These are phyloP conservation scores for Diplazon laetatorius DNA, from an alignment of 2,888 invertebrate species.

Conservation along the genomic window DNA sequence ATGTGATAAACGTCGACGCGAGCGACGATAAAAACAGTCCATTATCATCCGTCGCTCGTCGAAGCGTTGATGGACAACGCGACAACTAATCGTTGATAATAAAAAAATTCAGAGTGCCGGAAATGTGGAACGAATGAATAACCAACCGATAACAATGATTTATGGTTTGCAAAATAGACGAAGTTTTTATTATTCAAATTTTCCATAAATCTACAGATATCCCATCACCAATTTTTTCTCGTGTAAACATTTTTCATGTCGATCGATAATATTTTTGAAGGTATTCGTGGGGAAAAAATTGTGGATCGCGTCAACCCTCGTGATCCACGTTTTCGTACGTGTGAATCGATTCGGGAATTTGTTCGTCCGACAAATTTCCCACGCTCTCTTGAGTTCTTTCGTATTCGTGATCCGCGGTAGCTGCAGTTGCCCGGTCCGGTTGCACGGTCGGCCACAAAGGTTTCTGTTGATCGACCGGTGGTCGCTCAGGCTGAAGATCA, in stretches of 20 bases:
- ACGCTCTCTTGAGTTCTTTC: slow-evolving; percentile 3
- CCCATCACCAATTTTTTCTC: slow-evolving; percentile 30
- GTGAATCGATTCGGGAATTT: background rate
- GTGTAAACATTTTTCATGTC: background rate
- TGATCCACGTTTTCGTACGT: background rate
- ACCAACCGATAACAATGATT: slow-evolving; percentile 19
- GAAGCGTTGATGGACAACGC: background rate
- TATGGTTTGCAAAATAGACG: slow-evolving; percentile 1
- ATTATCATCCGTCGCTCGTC: slow-evolving; percentile 10
- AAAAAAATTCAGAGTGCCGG: slow-evolving; percentile 6
- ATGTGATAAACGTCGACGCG: slow-evolving; percentile 26
- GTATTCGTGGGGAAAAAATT: too few relatives aligned
- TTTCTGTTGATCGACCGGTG: background rate
- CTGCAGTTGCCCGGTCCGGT: background rate
- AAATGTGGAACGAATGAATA: slow-evolving; percentile 41
- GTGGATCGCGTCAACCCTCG: background rate
- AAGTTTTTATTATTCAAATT: slow-evolving; percentile 19
- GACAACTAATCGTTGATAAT: background rate
- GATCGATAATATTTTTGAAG: background rate
- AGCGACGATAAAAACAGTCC: background rate
- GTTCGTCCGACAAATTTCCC: background rate
- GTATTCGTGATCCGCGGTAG: background rate
- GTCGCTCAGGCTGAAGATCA: background rate
- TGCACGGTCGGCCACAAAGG: background rate
- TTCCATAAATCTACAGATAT: slow-evolving; percentile 1